Conservation (phyloP, 2,113 vertebrate genomes). For the Hassar affinis region DNA sequence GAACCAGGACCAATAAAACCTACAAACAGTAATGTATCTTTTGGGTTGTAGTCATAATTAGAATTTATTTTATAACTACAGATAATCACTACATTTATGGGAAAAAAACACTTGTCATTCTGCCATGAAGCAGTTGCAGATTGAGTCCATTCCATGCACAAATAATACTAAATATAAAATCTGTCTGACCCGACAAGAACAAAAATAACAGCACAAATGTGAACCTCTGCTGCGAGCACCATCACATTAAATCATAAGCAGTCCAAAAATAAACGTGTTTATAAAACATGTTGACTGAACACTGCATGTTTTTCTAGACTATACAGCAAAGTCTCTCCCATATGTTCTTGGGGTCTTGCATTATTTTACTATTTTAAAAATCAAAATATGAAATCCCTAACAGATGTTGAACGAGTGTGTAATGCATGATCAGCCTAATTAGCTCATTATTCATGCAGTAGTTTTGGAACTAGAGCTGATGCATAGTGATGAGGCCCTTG, state of each 20-base stretch:
- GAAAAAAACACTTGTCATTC: neutral
- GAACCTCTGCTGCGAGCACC: neutral
- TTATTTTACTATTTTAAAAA: conserved; percentile 53
- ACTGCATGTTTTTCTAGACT: neutral
- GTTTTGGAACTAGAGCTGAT: conserved; percentile 47
- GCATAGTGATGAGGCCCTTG: conserved; percentile 47
- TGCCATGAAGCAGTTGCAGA: neutral
- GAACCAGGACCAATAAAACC: neutral
- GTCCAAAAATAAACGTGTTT: conserved; percentile 6
- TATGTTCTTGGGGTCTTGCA: conserved; percentile 35
- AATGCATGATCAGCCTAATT: conserved; percentile 54
- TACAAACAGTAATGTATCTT: neutral
- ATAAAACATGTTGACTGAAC: conserved; percentile 4
- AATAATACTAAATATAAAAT: conserved; percentile 8
- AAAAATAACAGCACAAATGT: neutral
- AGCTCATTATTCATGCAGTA: conserved; percentile 54
- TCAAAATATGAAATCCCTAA: conserved; percentile 48
- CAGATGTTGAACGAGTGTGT: conserved; percentile 50
- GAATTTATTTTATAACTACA: neutral
- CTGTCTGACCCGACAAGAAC: neutral
- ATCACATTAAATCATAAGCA: neutral
- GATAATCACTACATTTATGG: neutral
- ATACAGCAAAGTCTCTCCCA: neutral
- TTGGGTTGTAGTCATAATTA: neutral
- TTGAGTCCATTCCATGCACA: neutral